A percentile compares a stretch with the other conserved stretches of the same genome.
phyloP scores from a whole-genome alignment of 1,140 invertebrate genomes.

The Himalopsyche phryganea region DNA sequence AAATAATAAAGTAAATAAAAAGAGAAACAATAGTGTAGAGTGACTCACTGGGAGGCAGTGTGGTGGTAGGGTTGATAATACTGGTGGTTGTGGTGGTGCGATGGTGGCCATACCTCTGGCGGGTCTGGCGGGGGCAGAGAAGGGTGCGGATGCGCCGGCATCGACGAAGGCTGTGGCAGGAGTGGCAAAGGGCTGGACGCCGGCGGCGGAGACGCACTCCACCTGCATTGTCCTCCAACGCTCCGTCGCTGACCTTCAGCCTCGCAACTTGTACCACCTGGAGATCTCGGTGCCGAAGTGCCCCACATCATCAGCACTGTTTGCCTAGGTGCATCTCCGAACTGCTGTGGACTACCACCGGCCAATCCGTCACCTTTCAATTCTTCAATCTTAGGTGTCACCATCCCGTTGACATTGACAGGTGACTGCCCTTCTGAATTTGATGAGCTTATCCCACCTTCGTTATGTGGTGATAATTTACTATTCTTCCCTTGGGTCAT shows the following conservation, averaged over 20 bases:
- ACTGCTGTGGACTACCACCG: conserved; percentile 45
- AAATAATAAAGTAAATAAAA: conserved; percentile 18
- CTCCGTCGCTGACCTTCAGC: conserved; percentile 14
- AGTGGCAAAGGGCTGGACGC: conserved; percentile 9
- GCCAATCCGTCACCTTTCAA: conserved; percentile 53
- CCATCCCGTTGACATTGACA: conserved; percentile 53
- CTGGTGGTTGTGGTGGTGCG: conserved; percentile 59
- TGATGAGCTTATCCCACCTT: conserved; percentile 50
- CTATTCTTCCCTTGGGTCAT: conserved; percentile 40
- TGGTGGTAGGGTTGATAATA: conserved; percentile 62
- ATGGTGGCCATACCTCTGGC: conserved; percentile 63
- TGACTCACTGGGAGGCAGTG: conserved; percentile 61
- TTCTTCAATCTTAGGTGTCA: conserved; percentile 64
- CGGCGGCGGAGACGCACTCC: conserved; percentile 31
- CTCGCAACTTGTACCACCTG: conserved; percentile 34
- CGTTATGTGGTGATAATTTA: conserved; percentile 53
- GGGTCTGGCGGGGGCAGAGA: conserved; percentile 39
- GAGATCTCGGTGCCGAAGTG: conserved; percentile 37
- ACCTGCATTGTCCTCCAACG: conserved; percentile 35
- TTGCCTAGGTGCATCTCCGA: conserved; percentile 66
- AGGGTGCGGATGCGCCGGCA: conserved; percentile 20
- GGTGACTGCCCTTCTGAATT: conserved; percentile 58
- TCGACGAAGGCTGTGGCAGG: too few species aligned
- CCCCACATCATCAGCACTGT: conserved; percentile 88
- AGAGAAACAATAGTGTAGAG: conserved; percentile 36